Percentiles rank a stretch among this genome's conserved stretches.
Conservation (phyloP, 2,797 vertebrate species). For the Sebastes oblongus region DNA sequence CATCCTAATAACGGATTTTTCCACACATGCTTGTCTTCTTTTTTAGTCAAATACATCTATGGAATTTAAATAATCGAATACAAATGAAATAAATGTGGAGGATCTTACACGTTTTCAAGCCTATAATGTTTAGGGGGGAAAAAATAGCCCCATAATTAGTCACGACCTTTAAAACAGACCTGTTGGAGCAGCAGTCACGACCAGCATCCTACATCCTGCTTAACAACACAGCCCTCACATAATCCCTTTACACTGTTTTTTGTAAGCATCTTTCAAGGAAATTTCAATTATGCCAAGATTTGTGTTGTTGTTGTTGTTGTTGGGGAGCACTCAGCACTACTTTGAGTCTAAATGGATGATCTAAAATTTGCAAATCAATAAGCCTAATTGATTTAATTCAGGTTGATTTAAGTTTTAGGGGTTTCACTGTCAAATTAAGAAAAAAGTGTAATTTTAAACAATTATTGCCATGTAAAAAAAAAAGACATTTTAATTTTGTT, state of each 20-base stretch:
- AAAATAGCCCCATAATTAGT: neutral
- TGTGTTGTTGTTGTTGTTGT: neutral
- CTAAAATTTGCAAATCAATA: neutral
- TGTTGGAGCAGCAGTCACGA: conserved; percentile 65
- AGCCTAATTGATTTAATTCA: neutral
- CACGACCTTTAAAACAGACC: conserved; percentile 37
- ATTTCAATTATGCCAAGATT: neutral
- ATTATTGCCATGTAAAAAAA: too few species aligned
- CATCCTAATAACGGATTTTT: conserved; percentile 61
- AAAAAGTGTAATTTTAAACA: neutral
- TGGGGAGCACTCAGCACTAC: neutral
- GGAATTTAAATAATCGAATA: neutral
- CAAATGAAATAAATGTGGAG: neutral
- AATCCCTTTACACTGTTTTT: conserved; percentile 1
- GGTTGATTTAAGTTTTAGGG: neutral
- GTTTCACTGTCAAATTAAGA: neutral
- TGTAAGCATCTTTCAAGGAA: neutral
- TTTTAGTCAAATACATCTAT: neutral
- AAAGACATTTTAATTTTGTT: too few species aligned
- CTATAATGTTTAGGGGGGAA: neutral
- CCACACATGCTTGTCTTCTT: neutral
- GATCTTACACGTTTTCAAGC: neutral
- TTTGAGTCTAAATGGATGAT: neutral
- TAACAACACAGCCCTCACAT: neutral
- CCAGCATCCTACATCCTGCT: conserved; percentile 54